phyloP scores from a whole-genome alignment of 2,113 vertebrate genomes.

The Pontoporia blainvillei region DNA sequence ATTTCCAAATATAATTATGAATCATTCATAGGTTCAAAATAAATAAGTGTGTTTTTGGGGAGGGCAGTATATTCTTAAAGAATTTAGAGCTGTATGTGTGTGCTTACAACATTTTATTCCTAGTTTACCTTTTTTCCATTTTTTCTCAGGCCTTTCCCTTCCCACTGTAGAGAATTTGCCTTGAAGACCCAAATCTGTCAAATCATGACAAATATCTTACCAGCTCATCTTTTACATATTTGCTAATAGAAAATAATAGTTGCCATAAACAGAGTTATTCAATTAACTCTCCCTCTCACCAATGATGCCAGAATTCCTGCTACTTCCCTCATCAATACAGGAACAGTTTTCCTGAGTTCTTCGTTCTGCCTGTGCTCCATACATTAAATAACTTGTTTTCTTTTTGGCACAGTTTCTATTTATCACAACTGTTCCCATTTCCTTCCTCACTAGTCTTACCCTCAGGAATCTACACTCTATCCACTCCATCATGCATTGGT shows the following conservation, averaged over 20 bases:
- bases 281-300: neutral
- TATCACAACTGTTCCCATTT: neutral
- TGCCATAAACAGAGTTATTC: neutral
- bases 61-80: neutral
- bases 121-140: neutral
- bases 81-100: neutral
- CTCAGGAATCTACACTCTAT: neutral
- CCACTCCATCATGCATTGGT: neutral
- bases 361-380: neutral
- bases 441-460: neutral
- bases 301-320: neutral
- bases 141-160: neutral
- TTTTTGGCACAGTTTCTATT: neutral
- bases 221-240: neutral
- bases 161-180: neutral
- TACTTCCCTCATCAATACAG: neutral
- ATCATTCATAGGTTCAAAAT: neutral
- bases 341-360: neutral
- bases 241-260: neutral
- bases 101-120: neutral
- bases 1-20: neutral
- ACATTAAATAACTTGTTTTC: neutral
- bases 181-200: neutral
- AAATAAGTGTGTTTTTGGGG: neutral
- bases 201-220: neutral